Conservation (phyloP, 2,797 vertebrate genomes). For the Distichodus sexfasciatus region DNA sequence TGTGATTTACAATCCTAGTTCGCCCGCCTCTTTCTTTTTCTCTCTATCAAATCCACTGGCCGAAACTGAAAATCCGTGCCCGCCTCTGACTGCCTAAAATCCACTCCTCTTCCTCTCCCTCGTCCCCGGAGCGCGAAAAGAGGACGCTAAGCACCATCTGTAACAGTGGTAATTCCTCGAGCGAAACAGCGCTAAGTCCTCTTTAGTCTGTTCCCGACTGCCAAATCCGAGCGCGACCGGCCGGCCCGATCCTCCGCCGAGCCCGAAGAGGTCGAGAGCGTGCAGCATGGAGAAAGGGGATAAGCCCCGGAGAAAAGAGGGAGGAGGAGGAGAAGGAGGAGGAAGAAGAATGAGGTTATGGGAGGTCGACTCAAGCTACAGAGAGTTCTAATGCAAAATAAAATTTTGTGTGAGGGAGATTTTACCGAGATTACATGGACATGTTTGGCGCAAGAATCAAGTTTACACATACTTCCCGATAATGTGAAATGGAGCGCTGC, state of each 20-base stretch:
- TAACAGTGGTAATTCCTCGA: conserved; percentile 44
- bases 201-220: conserved; percentile 26
- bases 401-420: not conserved
- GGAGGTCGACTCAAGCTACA: not conserved
- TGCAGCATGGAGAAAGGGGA: conserved; percentile 14
- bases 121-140: conserved; percentile 16
- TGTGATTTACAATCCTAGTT: not conserved
- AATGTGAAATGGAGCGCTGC: too few relatives aligned
- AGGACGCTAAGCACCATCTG: conserved; percentile 37
- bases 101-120: conserved; percentile 6
- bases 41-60: conserved; percentile 4
- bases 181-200: conserved; percentile 39
- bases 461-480: too few relatives aligned
- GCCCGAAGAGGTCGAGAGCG: not conserved
- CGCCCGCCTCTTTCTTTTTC: not conserved
- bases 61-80: conserved; percentile 4
- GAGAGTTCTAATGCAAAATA: not conserved
- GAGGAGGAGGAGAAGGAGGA: not conserved
- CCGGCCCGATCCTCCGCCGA: conserved; percentile 8
- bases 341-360: not conserved
- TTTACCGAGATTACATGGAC: not conserved
- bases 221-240: conserved; percentile 33
- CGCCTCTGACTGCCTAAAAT: conserved; percentile 2
- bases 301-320: conserved; percentile 3
- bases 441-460: not conserved